Conservation (phyloP, 2,797 vertebrate genomes). For the Simalia tracyae region DNA sequence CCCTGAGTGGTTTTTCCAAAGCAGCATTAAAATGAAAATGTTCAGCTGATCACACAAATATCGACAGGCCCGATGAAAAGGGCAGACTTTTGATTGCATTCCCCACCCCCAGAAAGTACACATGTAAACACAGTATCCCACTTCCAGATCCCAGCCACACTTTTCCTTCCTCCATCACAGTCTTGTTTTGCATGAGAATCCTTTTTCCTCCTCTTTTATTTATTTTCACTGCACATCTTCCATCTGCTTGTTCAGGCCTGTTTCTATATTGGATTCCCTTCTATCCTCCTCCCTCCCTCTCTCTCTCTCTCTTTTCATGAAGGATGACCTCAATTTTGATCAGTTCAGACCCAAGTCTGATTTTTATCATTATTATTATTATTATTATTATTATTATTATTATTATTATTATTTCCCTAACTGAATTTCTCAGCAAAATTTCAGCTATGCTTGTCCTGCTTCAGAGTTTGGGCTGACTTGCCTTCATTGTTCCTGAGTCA, state of each 20-base stretch:
- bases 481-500: not conserved
- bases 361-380: not conserved
- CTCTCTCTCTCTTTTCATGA: constrained; percentile 39
- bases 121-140: not conserved
- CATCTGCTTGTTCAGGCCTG: constrained; percentile 45
- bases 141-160: not conserved
- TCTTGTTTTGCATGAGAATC: constrained; percentile 38
- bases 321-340: constrained; percentile 49
- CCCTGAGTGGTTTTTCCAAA: not conserved
- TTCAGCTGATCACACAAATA: not conserved
- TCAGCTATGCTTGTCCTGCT: constrained; percentile 34
- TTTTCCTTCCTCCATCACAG: not conserved
- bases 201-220: constrained; percentile 12
- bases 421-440: constrained; percentile 47
- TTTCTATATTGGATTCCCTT: constrained; percentile 35
- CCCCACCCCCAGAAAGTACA: not conserved
- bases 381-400: no score
- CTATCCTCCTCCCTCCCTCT: constrained; percentile 27
- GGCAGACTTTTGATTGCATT: not conserved
- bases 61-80: not conserved
- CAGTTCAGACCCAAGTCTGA: constrained; percentile 49
- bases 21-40: not conserved
- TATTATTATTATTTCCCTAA: constrained; percentile 11
- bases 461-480: constrained; percentile 24
- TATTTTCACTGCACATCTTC: constrained; percentile 20